Conservation (phyloP, 2,888 invertebrate species). For the Drosophila bunnanda region DNA sequence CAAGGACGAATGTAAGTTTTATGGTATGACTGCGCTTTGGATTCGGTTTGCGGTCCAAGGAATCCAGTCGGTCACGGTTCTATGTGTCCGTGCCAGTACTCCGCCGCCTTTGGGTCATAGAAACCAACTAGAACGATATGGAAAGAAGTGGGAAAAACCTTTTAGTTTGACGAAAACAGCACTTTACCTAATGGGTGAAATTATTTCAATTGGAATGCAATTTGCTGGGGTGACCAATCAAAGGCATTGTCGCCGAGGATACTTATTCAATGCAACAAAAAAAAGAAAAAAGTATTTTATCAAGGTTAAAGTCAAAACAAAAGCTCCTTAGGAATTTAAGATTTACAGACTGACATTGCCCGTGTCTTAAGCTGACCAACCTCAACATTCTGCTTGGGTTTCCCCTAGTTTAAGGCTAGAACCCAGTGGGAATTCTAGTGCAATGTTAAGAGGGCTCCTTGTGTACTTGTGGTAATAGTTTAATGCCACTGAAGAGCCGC, state of each 20-base stretch:
- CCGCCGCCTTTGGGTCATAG: slow-evolving; percentile 41
- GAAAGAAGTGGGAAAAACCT: slow-evolving; percentile 2
- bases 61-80: slow-evolving; percentile 41
- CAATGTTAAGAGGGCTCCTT: not conserved
- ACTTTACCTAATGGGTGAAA: slow-evolving; percentile 22
- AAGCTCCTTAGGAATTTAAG: not conserved
- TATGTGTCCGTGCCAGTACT: slow-evolving; percentile 21
- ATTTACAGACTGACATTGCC: not conserved
- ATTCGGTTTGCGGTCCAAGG: slow-evolving; percentile 39
- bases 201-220: slow-evolving; percentile 32
- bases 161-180: slow-evolving; percentile 13
- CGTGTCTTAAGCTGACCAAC: not conserved
- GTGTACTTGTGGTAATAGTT: not conserved
- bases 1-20: slow-evolving; percentile 70
- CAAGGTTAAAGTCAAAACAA: not conserved
- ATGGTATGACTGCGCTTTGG: slow-evolving; percentile 46
- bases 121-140: slow-evolving; percentile 49
- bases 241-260: not conserved
- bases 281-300: not conserved
- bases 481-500: not conserved
- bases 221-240: slow-evolving; percentile 11
- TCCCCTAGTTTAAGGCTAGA: not conserved
- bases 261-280: not conserved
- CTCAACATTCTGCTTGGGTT: not conserved
- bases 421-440: not conserved